Conservation (phyloP, 2,113 vertebrate species). For the Globicephala melas region DNA sequence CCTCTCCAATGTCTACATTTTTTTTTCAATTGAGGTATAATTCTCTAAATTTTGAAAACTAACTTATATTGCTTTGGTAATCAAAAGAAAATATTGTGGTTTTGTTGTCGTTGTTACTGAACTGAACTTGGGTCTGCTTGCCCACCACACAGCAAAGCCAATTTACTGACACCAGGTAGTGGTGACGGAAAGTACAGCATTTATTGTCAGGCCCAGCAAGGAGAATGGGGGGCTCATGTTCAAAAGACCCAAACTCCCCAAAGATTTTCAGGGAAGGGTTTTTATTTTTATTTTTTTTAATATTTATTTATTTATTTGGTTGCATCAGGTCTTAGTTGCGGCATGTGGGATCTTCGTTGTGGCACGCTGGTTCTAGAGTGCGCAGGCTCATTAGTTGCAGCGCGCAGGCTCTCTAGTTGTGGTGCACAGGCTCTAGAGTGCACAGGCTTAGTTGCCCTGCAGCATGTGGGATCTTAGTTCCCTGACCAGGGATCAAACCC, state of each 20-base stretch:
- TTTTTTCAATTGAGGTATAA: background rate
- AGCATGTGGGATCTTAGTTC: no score
- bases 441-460: no score
- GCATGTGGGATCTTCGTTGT: no score
- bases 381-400: no score
- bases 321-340: no score
- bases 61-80: background rate
- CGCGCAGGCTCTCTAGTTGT: no score
- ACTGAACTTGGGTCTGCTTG: background rate
- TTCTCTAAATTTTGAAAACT: background rate
- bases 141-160: background rate
- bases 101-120: background rate
- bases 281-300: background rate
- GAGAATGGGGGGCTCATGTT: background rate
- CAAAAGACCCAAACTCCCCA: background rate
- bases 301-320: no score
- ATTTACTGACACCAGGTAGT: background rate
- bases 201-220: background rate
- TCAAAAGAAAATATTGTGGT: background rate
- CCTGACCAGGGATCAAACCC: no score
- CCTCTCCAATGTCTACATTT: background rate
- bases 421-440: no score
- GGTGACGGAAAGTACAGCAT: background rate
- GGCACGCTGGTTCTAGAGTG: no score
- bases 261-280: background rate